These are phyloP conservation scores for Acleris sparsana DNA, from an alignment of 2,888 invertebrate species.

Conservation along the genomic window DNA sequence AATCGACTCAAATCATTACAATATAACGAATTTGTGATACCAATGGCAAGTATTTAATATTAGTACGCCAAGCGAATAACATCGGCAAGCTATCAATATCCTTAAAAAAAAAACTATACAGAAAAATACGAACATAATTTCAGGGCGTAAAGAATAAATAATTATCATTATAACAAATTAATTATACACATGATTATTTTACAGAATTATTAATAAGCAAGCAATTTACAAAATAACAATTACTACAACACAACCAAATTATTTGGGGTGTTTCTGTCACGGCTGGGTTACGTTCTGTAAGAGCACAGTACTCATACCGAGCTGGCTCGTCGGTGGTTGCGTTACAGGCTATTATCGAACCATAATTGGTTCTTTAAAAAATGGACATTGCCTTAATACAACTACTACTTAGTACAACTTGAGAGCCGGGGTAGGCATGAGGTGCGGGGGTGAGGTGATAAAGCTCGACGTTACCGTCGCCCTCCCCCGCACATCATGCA, in stretches of 20 bases:
- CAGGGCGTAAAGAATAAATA: slow-evolving; percentile 67
- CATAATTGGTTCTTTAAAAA: too few species aligned
- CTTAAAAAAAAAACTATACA: slow-evolving; percentile 58
- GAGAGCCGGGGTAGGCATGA: too few species aligned
- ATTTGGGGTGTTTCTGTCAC: slow-evolving; percentile 37
- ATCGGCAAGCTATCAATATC: slow-evolving; percentile 68
- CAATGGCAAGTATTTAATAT: slow-evolving; percentile 65
- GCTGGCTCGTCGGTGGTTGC: background rate
- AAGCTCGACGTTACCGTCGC: too few species aligned
- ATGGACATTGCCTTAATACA: too few species aligned
- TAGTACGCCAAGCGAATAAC: slow-evolving; percentile 56
- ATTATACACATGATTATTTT: slow-evolving; percentile 63
- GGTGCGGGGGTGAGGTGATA: too few species aligned
- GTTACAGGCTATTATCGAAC: slow-evolving; percentile 10
- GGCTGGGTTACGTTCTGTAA: slow-evolving; percentile 5
- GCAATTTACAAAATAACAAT: slow-evolving; percentile 57
- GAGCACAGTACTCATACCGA: background rate
- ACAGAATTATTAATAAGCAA: slow-evolving; percentile 51
- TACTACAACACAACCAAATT: slow-evolving; percentile 49
- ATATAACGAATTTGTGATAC: slow-evolving; percentile 59
- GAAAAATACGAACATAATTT: slow-evolving; percentile 57
- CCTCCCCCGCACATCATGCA: too few species aligned
- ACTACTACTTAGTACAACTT: too few species aligned
- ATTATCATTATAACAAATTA: slow-evolving; percentile 59
- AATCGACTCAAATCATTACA: slow-evolving; percentile 3